phyloP scores from a whole-genome alignment of 2,888 invertebrate species.

The Deilephila porcellus region DNA sequence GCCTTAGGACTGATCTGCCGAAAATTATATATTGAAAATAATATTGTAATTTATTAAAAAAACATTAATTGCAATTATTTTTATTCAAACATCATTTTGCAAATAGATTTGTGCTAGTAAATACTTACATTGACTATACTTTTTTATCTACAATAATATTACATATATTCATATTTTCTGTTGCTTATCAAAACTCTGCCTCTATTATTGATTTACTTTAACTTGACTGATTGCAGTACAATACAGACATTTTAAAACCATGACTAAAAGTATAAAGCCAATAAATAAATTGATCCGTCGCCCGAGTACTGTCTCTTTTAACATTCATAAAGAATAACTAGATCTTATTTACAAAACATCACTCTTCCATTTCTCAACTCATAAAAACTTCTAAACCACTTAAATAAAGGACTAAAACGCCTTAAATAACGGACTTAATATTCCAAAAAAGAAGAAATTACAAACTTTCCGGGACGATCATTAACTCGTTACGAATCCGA shows the following conservation, averaged over 20 bases:
- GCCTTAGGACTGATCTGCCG: not conserved
- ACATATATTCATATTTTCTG: too few species aligned
- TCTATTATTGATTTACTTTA: too few species aligned
- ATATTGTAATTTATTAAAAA: not conserved
- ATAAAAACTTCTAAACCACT: slow-evolving; percentile 4
- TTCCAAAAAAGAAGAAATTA: slow-evolving; percentile 13
- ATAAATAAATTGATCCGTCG: too few species aligned
- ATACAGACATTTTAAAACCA: too few species aligned
- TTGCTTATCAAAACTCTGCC: too few species aligned
- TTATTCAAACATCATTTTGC: too few species aligned
- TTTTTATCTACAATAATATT: too few species aligned
- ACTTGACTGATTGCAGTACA: too few species aligned
- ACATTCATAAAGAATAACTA: not conserved
- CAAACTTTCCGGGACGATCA: not conserved
- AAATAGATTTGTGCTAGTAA: too few species aligned
- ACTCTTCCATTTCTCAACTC: not conserved
- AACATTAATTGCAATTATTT: not conserved
- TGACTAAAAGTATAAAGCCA: too few species aligned
- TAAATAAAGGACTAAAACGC: not conserved
- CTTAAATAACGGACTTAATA: not conserved
- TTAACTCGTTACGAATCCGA: slow-evolving; percentile 5
- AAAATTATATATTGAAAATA: not conserved
- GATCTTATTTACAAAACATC: not conserved
- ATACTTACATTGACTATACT: too few species aligned
- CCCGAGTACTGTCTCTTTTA: not conserved